Conservation (phyloP, 2,113 vertebrate genomes). For the Trachemys scripta region DNA sequence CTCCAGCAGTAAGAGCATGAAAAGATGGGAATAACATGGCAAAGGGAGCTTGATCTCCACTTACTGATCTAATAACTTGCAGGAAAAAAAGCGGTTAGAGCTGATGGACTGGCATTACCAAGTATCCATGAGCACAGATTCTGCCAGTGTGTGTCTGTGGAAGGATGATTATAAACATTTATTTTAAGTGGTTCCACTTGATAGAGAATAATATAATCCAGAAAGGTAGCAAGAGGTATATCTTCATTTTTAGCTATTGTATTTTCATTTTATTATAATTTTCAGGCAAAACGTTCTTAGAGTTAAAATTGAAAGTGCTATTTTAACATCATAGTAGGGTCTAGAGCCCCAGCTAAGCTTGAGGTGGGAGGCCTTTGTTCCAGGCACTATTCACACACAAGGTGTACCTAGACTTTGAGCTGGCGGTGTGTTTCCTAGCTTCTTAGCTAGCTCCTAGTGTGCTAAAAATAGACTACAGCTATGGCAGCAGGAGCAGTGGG, state of each 20-base stretch:
- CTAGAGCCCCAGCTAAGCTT: not conserved
- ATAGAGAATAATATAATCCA: too few relatives aligned
- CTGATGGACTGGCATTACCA: not conserved
- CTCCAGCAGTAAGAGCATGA: not conserved
- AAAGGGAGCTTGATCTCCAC: not conserved
- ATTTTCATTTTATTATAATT: not conserved
- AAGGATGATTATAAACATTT: not conserved
- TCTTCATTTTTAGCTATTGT: not conserved
- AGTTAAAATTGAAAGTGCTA: not conserved
- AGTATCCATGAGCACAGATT: not conserved
- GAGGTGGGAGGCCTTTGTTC: not conserved
- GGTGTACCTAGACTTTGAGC: too few relatives aligned
- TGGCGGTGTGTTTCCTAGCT: too few relatives aligned
- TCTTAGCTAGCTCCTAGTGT: too few relatives aligned
- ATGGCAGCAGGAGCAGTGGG: too few relatives aligned
- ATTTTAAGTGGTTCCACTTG: not conserved
- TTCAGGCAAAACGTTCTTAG: not conserved
- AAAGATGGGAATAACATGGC: not conserved
- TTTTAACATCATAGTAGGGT: not conserved
- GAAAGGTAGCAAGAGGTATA: not conserved
- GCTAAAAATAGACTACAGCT: too few relatives aligned
- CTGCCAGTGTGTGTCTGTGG: too few relatives aligned
- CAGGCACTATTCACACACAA: too few relatives aligned
- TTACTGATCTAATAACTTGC: not conserved
- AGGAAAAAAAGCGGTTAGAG: not conserved